Evolutionary conservation across 2,797 vertebrate genomes (phyloP).

Genomic region (Pachyuromys duprasi): DNA sequence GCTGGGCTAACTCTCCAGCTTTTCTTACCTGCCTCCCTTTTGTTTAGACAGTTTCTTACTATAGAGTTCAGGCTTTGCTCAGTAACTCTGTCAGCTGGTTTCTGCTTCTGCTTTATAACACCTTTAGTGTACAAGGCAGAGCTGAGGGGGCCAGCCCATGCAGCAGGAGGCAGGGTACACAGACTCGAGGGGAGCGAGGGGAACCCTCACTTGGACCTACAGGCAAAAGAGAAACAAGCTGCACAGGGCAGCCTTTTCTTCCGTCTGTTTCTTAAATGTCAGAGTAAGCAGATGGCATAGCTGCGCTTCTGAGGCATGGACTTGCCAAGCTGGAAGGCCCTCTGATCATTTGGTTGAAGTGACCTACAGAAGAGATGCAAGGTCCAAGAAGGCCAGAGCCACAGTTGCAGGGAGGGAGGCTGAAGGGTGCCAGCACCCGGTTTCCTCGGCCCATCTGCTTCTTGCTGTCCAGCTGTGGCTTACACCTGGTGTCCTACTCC

Average conservation of each 20-base stretch:
- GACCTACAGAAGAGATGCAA: not conserved
- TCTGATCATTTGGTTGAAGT: constrained; percentile 16
- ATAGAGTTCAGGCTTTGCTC: not conserved
- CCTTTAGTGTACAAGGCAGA: not conserved
- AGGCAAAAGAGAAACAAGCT: not conserved
- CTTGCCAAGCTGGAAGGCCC: constrained; percentile 41
- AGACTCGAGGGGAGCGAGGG: not conserved
- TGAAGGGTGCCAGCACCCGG: accelerated
- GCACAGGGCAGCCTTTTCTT: constrained; percentile 54
- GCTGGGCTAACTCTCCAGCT: not conserved
- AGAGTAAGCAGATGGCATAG: constrained; percentile 76
- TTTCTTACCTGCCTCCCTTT: no score
- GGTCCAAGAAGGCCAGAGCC: constrained; percentile 26
- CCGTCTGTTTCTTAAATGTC: constrained; percentile 77
- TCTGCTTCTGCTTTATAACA: not conserved
- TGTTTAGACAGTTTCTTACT: not conserved
- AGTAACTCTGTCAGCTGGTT: not conserved
- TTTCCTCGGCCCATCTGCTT: not conserved
- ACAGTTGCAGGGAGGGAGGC: not conserved
- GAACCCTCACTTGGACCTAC: not conserved
- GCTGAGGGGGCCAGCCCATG: not conserved
- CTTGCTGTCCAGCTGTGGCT: not conserved
- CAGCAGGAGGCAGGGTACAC: not conserved
- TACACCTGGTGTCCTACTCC: not conserved
- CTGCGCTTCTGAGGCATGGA: constrained; percentile 70